phyloP scores from a whole-genome alignment of 1,140 invertebrate genomes.

The Artemia franciscana region DNA sequence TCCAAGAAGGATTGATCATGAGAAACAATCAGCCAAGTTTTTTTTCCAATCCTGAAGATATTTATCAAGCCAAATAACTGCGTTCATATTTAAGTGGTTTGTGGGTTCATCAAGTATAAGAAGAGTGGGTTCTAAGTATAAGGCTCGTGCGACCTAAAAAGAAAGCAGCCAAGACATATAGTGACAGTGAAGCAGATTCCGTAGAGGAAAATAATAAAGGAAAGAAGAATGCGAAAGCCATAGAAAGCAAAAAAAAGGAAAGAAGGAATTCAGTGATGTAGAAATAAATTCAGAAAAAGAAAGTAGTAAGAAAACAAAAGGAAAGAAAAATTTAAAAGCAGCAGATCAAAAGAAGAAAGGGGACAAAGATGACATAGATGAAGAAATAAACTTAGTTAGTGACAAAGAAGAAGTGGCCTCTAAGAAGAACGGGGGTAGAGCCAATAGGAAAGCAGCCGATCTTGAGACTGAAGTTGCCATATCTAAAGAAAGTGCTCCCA shows the following conservation, averaged over 20 bases:
- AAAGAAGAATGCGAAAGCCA: too few relatives aligned
- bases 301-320: conserved; percentile 6
- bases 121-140: conserved; percentile 79
- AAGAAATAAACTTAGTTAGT: conserved; percentile 3
- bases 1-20: conserved; percentile 99
- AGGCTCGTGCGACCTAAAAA: conserved; percentile 63
- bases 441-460: conserved; percentile 13
- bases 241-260: too few relatives aligned
- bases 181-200: too few relatives aligned
- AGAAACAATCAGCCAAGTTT: conserved; percentile 87
- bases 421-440: conserved; percentile 8
- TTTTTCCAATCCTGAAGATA: conserved; percentile 91
- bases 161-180: too few relatives aligned
- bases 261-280: too few relatives aligned
- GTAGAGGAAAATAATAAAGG: too few relatives aligned
- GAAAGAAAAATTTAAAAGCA: conserved; percentile 15
- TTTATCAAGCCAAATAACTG: conserved; percentile 97
- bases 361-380: background rate
- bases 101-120: conserved; percentile 90
- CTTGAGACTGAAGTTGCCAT: conserved; percentile 10
- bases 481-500: conserved; percentile 10
- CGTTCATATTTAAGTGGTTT: conserved; percentile 83
- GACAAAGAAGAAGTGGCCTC: conserved; percentile 5
- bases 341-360: conserved; percentile 3
- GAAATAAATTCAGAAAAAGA: background rate